A percentile compares a stretch with the other conserved stretches of the same genome.
Conservation (phyloP, 2,113 vertebrate species). For the Pterocles orientalis region DNA sequence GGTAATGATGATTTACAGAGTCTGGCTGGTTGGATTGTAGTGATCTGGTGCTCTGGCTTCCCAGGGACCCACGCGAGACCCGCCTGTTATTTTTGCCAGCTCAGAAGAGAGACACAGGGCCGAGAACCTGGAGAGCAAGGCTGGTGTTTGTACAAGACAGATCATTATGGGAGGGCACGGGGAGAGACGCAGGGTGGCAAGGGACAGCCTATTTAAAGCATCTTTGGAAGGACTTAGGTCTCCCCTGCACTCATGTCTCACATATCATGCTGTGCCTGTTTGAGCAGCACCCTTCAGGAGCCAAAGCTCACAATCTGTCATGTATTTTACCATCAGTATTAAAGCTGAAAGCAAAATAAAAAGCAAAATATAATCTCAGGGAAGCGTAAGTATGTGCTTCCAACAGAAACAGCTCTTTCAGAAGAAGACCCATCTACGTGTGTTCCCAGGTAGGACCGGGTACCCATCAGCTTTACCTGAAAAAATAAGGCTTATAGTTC, state of each 20-base stretch:
- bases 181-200: accelerated
- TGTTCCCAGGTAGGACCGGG: neutral
- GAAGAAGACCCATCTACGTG: neutral
- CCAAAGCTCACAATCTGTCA: neutral
- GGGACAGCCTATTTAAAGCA: neutral
- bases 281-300: neutral
- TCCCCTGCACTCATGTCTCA: neutral
- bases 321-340: neutral
- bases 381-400: neutral
- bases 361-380: neutral
- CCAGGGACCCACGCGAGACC: neutral
- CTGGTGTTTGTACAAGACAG: neutral
- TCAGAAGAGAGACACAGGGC: neutral
- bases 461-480: neutral
- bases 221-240: neutral
- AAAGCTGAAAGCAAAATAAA: neutral
- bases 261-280: neutral
- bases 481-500: neutral
- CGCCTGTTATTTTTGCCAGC: neutral
- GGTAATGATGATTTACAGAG: neutral
- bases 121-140: neutral
- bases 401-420: neutral
- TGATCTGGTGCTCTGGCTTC: neutral
- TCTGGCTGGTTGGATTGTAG: neutral
- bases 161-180: neutral